These are phyloP conservation scores for Drosophila suboccidentalis DNA, from an alignment of 2,888 invertebrate species.

Conservation along the genomic window DNA sequence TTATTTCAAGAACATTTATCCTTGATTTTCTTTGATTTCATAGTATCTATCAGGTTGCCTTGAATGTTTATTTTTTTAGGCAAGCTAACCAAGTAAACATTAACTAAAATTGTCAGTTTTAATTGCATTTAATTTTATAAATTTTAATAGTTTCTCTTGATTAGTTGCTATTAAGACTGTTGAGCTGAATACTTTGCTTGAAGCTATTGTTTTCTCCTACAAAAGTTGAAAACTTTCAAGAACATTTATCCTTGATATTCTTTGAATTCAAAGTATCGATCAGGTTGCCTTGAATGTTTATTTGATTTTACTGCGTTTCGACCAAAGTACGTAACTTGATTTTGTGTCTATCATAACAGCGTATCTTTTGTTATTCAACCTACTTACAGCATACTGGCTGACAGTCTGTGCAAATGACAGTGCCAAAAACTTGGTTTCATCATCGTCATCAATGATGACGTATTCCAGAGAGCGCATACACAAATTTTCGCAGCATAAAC, in stretches of 20 bases:
- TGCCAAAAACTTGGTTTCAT: slow-evolving; percentile 21
- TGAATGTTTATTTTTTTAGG: neutral
- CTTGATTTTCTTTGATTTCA: neutral
- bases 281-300: slow-evolving; percentile 8
- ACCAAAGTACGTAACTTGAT: neutral
- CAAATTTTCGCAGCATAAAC: slow-evolving; percentile 7
- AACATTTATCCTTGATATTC: neutral
- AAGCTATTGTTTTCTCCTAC: neutral
- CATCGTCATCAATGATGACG: slow-evolving; percentile 26
- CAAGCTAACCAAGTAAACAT: too few relatives aligned
- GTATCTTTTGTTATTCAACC: slow-evolving; percentile 9
- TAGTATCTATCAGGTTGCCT: slow-evolving; percentile 8
- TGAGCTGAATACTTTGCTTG: neutral
- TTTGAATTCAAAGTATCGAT: slow-evolving; percentile 2
- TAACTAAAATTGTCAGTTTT: too few relatives aligned
- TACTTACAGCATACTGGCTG: slow-evolving; percentile 7
- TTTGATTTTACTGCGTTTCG: neutral
- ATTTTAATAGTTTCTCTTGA: too few relatives aligned
- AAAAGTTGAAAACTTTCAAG: neutral
- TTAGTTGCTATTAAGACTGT: too few relatives aligned
- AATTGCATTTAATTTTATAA: too few relatives aligned
- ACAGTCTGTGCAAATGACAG: slow-evolving; percentile 27
- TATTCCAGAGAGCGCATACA: slow-evolving; percentile 7
- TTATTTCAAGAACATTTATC: neutral
- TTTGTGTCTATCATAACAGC: slow-evolving; percentile 7